Evolutionary conservation across 2,113 vertebrate genomes (phyloP), one percentile per base, ranked within the genome.

Genomic region (Ceyx melanurus): DNA sequence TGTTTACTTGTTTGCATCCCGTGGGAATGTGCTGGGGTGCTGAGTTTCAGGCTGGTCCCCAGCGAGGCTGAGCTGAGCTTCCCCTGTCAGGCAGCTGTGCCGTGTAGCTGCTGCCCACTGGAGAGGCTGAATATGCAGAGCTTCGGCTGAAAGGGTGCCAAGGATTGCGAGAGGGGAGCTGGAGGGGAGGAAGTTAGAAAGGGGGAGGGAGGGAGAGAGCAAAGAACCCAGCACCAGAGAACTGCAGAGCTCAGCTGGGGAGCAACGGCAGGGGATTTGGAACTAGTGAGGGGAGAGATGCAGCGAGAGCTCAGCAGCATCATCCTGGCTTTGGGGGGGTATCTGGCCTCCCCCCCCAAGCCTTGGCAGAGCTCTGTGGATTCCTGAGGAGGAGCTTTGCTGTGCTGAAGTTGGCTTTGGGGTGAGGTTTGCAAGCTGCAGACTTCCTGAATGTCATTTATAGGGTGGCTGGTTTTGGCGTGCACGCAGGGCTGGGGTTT

Each of bases 1-100:
- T 66, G 68, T 96, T 93, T 93, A 61, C 64, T 93, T 95, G 89
- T 94, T 95, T 95, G 77, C 81, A 46, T 71, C 84, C 89, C 64
- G 43, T 95, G 89, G 92, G 92, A 96, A 94, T 92, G 68, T 11
- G 1, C 42, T 51, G 42, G 74, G 15, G 37, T 0, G 10, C 56
- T 5, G 73, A 80, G 87, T 88, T 96, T 40, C 89, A 83, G 77
- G 73, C 76, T 86, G 6, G 10, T 8, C 57, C 57, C 31, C 2
- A 64, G 80, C 61, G 7, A 10, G 67, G 3, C 43, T 31, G 62
- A 4, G 4, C 29, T 40, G 88, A 2, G 74, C 21, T 76, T 35
- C 51, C 88, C 82, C 88, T 53, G 80, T 15, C 84, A 50, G 82
- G 91, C 83, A 90, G 87, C 90, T 90, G 80, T 1, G 54, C 60